Base-by-base conservation (phyloP, 2,797 vertebrate genomes). In the Galago senegalensis region DNA sequence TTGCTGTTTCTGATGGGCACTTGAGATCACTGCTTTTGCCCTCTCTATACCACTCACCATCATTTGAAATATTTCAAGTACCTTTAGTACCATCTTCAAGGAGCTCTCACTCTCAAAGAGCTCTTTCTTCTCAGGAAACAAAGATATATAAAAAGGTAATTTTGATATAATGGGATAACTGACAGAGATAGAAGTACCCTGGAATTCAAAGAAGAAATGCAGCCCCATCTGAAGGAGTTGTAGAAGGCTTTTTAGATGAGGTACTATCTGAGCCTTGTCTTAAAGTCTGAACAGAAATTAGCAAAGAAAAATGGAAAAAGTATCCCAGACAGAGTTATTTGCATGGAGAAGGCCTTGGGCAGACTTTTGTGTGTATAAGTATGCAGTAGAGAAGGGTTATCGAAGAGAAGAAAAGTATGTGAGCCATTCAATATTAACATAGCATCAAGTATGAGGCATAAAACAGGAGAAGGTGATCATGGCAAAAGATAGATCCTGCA, bases 401-500 rank as follows among this genome's bases (percentile, higher is more conserved):
- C 53, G 16, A 75, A 86, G 3, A 13, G 10, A 25, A 49, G 8
- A 83, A 97, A 91, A 53, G 95, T 79, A 18, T 81, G 11, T 63
- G 87, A 86, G 20, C n/a, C 79, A 84, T 56, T 94, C 31, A 83
- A 25, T 63, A 96, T n/a, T 82, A 94, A 37, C 76, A 31, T 49
- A 85, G 56, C 25, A 89, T 85, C 49, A 93, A 61, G 31, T 81
- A 7, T 75, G 61, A 94, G 34, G 23, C 37, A 84, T 43, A 84
- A 92, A 84, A 40, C 77, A 84, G 34, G 49, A 88, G 58, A 49
- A 63, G 20, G 3, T 80, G 27, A 84, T 80, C 25, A 29, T n/a
- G 23, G 27, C 31, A 94, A 85, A 69, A 94, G 61, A 65, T 8
- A 93, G 40, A 94, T 70, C 31, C 67, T 84, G 25, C 93, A 94